Percentiles rank a stretch among this genome's conserved stretches.
phyloP scores from a whole-genome alignment of 2,113 vertebrate species.

The Emberiza fucata region DNA sequence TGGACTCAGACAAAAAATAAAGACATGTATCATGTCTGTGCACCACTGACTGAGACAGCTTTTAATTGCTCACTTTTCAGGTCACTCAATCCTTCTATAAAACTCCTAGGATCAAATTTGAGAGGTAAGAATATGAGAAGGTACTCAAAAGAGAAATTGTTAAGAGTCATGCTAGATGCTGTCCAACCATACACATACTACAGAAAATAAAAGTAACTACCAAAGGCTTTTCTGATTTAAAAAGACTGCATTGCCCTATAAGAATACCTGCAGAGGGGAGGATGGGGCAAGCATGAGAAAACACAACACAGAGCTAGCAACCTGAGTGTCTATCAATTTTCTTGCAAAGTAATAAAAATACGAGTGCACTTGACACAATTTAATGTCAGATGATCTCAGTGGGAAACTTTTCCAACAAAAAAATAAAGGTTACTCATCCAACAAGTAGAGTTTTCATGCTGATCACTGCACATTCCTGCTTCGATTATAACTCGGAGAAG shows the following conservation, averaged over 20 bases:
- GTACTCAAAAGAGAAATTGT: neutral
- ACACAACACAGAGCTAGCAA: neutral
- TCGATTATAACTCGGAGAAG: neutral
- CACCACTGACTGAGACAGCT: neutral
- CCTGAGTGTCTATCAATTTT: neutral
- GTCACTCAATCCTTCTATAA: neutral
- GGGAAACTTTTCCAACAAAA: conserved; percentile 35
- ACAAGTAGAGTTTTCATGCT: conserved; percentile 34
- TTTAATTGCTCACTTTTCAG: neutral
- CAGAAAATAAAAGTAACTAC: neutral
- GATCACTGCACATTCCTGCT: conserved; percentile 50
- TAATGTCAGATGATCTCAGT: conserved; percentile 37
- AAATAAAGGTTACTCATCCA: conserved; percentile 36
- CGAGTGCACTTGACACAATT: neutral
- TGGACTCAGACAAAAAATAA: neutral
- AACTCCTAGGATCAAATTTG: neutral
- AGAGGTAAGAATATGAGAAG: neutral
- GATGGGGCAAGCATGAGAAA: neutral
- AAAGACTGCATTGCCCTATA: neutral
- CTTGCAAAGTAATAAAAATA: neutral
- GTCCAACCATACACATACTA: neutral
- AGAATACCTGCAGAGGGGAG: neutral
- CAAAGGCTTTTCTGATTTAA: neutral
- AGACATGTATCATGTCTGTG: neutral
- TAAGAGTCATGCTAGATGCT: neutral